Evolutionary conservation across 2,113 vertebrate species (phyloP), one percentile per base, ranked within the genome.

Genomic region (Andinoacara biseriatus): DNA sequence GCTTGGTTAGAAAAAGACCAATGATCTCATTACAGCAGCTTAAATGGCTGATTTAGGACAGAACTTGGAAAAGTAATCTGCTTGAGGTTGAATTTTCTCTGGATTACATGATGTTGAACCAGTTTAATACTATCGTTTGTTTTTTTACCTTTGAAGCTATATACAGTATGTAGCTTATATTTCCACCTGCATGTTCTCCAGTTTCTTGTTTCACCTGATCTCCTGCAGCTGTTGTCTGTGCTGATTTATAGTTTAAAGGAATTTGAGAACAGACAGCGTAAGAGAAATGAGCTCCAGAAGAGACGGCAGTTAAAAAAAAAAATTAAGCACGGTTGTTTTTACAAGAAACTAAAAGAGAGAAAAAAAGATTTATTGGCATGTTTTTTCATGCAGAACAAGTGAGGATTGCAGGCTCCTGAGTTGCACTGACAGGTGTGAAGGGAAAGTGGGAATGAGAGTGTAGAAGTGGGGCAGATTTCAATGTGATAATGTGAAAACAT

Each of bases 181-280:
- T 87, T 87, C 65, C n/a, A 40, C 38, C 11, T 22, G 11, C 2
- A 2, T 56, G 67, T 80, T 82, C 85, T 87, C 82, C 74, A 14
- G 81, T 84, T 59, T 91, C 80, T 40, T 89, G 82, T 90, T 85
- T 33, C 82, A 81, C 80, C 81, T 58, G 57, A 89, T 82, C 88
- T 52, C 2, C 79, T 49, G 83, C 90, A 91, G 90, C 87, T 92
- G 89, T 82, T 83, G 26, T 65, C 61, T 29, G 7, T 5, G 24
- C 52, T 93, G 88, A 92, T 94, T 93, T 91, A 87, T 90, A 76
- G 67, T 93, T 84, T 69, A 46, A 77, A 81, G 89, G 76, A 81
- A 88, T 80, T 58, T 80, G 84, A 94, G 90, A 84, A 52, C 75
- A 29, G 84, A 63, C 60, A 22, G 15, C 33, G 29, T 22, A 78